phyloP scores from a whole-genome alignment of 2,888 invertebrate species.

The Axea sp. region DNA sequence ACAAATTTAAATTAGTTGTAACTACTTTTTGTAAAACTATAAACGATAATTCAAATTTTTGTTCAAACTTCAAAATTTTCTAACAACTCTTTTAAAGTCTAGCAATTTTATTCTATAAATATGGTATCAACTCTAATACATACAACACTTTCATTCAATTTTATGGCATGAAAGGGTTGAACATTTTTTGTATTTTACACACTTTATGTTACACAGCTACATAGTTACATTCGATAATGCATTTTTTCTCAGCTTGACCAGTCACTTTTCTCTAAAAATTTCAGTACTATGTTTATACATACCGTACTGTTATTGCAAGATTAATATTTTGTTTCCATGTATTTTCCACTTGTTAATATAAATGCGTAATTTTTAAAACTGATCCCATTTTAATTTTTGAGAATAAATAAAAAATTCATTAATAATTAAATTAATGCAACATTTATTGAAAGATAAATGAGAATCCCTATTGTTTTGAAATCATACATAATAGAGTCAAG shows the following conservation, averaged over 20 bases:
- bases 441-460: too few species aligned
- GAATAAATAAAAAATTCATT: too few species aligned
- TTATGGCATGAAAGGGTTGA: constrained; percentile 61
- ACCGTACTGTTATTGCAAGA: too few species aligned
- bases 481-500: constrained; percentile 8
- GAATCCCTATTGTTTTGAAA: neutral
- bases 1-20: constrained; percentile 11
- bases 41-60: constrained; percentile 1
- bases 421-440: too few species aligned
- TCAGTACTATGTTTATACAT: neutral
- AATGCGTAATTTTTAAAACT: too few species aligned
- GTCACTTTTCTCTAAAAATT: constrained; percentile 43
- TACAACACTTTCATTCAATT: constrained; percentile 47
- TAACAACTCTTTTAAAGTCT: constrained; percentile 11
- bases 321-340: too few species aligned
- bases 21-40: constrained; percentile 5
- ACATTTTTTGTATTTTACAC: constrained; percentile 47
- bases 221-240: constrained; percentile 49
- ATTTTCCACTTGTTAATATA: too few species aligned
- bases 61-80: constrained; percentile 6
- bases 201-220: constrained; percentile 57
- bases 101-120: constrained; percentile 10
- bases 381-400: too few species aligned
- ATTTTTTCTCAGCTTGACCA: constrained; percentile 61
- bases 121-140: constrained; percentile 27